These are phyloP conservation scores for Oxystoma pomonae DNA, from an alignment of 2,888 invertebrate genomes.

Conservation along the genomic window DNA sequence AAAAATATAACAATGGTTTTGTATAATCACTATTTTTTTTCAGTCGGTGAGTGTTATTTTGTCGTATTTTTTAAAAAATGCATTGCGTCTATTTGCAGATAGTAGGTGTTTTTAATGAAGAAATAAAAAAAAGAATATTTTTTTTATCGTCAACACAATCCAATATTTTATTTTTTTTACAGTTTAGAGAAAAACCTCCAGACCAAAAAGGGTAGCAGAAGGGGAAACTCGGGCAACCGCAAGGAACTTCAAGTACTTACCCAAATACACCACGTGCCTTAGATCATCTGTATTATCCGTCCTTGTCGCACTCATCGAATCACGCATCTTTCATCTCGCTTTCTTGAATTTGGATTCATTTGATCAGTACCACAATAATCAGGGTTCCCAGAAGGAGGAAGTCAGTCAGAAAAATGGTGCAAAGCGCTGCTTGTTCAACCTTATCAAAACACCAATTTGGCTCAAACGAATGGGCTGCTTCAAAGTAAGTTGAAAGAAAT, in stretches of 20 bases:
- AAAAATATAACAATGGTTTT: too few relatives aligned
- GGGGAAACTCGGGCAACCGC: conserved; percentile 80
- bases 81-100: too few relatives aligned
- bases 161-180: conserved; percentile 34
- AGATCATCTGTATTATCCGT: conserved; percentile 42
- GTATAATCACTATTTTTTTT: too few relatives aligned
- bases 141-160: too few relatives aligned
- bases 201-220: conserved; percentile 78
- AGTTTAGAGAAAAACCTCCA: conserved; percentile 80
- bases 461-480: conserved; percentile 32
- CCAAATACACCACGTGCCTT: conserved; percentile 82
- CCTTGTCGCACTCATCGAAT: neutral
- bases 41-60: too few relatives aligned
- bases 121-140: too few relatives aligned
- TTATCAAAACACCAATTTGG: conserved; percentile 21
- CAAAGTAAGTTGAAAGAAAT: conserved; percentile 32
- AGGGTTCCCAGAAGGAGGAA: neutral
- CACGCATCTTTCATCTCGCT: conserved; percentile 2
- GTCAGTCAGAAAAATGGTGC: conserved; percentile 38
- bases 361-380: neutral
- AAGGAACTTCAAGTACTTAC: conserved; percentile 81
- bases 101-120: too few relatives aligned
- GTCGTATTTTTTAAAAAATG: too few relatives aligned
- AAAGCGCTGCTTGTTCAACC: conserved; percentile 36
- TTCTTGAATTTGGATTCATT: neutral